These are phyloP conservation scores for Pomatostomus ruficeps DNA, from an alignment of 2,113 vertebrate species.

Conservation along the genomic window DNA sequence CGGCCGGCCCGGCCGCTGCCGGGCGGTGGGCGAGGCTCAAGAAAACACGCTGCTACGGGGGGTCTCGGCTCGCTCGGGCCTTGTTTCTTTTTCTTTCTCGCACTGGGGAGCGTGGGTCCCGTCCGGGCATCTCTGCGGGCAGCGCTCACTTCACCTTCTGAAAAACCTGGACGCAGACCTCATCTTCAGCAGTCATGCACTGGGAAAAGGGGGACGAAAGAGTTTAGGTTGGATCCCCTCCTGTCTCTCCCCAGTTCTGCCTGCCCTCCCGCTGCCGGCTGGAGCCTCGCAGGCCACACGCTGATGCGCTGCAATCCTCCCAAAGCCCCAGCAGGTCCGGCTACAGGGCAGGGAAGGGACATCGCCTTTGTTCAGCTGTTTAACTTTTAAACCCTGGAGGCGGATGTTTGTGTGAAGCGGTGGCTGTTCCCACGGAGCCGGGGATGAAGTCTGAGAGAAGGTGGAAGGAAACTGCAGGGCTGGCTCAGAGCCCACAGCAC, in stretches of 20 bases:
- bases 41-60: neutral
- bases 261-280: neutral
- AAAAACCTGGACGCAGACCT: slow-evolving; percentile 86
- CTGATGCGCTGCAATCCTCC: neutral
- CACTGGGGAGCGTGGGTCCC: neutral
- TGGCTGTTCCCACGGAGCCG: neutral
- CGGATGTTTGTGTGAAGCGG: slow-evolving; percentile 36
- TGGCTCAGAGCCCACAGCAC: neutral
- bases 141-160: slow-evolving; percentile 75
- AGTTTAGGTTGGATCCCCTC: neutral
- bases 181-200: slow-evolving; percentile 84
- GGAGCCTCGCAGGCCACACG: neutral
- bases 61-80: neutral
- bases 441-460: neutral
- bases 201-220: slow-evolving; percentile 17
- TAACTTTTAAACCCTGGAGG: slow-evolving; percentile 24
- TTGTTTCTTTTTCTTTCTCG: neutral
- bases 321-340: neutral
- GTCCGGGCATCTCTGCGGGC: neutral
- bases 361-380: neutral
- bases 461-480: neutral
- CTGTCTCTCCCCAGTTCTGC: neutral
- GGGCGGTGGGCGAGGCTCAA: neutral
- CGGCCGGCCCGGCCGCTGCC: neutral
- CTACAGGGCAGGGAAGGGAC: neutral